phyloP scores from a whole-genome alignment of 2,888 invertebrate genomes.

The Capitulum mitella region DNA sequence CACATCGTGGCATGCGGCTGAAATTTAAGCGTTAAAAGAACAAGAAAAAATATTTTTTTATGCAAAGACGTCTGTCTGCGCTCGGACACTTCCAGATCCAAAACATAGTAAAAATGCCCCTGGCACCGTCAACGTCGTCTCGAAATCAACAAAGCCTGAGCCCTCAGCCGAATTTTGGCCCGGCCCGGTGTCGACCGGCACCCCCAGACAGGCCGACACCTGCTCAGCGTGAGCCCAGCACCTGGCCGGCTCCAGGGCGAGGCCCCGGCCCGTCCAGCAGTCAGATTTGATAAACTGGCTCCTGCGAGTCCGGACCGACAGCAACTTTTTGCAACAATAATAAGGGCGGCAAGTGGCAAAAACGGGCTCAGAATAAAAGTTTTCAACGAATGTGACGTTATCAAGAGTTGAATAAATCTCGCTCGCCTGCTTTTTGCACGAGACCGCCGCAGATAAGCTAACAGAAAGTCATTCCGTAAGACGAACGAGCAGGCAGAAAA shows the following conservation, averaged over 20 bases:
- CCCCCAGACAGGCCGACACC: too few species aligned
- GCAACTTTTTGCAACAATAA: slow-evolving; percentile 21
- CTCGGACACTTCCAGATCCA: too few species aligned
- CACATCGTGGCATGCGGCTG: too few species aligned
- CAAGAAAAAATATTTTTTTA: too few species aligned
- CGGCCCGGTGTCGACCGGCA: too few species aligned
- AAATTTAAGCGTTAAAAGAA: too few species aligned
- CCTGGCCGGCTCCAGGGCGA: background rate
- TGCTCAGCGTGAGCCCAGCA: too few species aligned
- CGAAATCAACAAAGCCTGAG: too few species aligned
- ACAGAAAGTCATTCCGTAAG: slow-evolving; percentile 18
- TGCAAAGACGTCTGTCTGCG: too few species aligned
- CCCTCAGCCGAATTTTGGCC: too few species aligned
- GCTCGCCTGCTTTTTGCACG: background rate
- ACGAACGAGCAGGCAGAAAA: slow-evolving; percentile 14
- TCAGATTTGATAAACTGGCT: background rate
- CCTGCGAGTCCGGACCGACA: background rate
- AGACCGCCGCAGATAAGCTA: slow-evolving; percentile 8
- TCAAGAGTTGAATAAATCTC: slow-evolving; percentile 4
- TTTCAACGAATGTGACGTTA: slow-evolving; percentile 21
- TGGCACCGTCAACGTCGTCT: too few species aligned
- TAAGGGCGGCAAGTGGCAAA: slow-evolving; percentile 13
- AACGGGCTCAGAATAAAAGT: slow-evolving; percentile 11
- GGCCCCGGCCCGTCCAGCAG: background rate
- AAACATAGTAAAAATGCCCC: too few species aligned